phyloP scores from a whole-genome alignment of 2,113 vertebrate genomes.

The Eupsittula cactorum region DNA sequence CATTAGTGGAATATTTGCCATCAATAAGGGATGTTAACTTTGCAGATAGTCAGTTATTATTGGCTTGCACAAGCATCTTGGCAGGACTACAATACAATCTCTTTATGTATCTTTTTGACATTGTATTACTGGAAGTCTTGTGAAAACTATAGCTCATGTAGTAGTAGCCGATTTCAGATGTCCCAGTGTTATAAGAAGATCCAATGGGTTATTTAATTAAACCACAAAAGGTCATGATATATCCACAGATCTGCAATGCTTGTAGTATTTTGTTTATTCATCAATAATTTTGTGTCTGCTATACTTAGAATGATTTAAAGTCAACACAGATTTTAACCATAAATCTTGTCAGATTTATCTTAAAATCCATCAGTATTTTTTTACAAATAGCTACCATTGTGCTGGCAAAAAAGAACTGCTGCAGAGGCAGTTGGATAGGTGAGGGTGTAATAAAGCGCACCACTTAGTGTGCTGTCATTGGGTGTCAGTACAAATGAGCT shows the following conservation, averaged over 20 bases:
- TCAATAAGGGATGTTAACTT: background rate
- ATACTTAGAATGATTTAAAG: background rate
- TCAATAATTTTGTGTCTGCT: background rate
- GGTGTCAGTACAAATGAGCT: conserved; percentile 69
- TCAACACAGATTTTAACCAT: background rate
- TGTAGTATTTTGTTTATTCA: conserved; percentile 16
- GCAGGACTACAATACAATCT: background rate
- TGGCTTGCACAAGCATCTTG: background rate
- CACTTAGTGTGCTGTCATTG: conserved; percentile 68
- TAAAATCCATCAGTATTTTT: background rate
- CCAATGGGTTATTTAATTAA: conserved; percentile 3
- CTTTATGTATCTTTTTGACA: background rate
- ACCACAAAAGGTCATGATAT: background rate
- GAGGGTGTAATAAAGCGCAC: conserved; percentile 54
- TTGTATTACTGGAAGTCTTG: background rate
- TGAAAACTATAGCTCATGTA: background rate
- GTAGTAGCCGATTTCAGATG: background rate
- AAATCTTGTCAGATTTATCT: conserved; percentile 3
- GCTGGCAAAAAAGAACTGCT: background rate
- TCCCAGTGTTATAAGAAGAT: background rate
- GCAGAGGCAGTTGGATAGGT: conserved; percentile 57
- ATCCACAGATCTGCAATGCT: background rate
- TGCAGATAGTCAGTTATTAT: background rate
- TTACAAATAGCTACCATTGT: background rate
- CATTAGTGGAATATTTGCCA: background rate